Conservation (phyloP, 2,113 vertebrate species). For the Aspidoscelis tigris region DNA sequence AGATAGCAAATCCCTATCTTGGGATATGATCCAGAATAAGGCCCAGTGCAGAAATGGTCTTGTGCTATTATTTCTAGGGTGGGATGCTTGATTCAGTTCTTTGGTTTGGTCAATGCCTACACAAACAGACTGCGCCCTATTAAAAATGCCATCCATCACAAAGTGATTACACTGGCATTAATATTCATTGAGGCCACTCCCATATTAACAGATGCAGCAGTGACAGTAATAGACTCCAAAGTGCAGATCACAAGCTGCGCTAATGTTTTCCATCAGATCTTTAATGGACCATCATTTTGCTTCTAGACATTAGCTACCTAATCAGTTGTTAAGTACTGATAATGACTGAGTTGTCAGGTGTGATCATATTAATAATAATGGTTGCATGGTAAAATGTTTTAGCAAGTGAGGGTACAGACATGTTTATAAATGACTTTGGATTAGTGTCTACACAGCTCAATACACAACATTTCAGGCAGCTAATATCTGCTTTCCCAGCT, state of each 20-base stretch:
- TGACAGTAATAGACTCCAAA: conserved; percentile 57
- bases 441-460: conserved; percentile 23
- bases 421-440: conserved; percentile 35
- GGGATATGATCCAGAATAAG: no score
- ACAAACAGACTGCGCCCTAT: conserved; percentile 45
- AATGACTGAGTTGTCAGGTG: conserved; percentile 50
- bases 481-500: conserved; percentile 27
- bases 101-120: conserved; percentile 30
- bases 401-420: conserved; percentile 29
- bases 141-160: conserved; percentile 54
- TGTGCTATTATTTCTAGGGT: neutral
- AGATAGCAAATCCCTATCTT: no score
- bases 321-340: conserved; percentile 61
- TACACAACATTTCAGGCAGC: conserved; percentile 20
- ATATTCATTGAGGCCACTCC: conserved; percentile 20
- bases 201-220: conserved; percentile 36
- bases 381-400: conserved; percentile 32
- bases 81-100: neutral
- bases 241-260: conserved; percentile 37
- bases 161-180: conserved; percentile 57
- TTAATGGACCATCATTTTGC: conserved; percentile 66
- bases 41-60: neutral
- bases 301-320: conserved; percentile 58
- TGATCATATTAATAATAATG: conserved; percentile 38
- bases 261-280: conserved; percentile 67